Base-by-base conservation (phyloP, 2,797 vertebrate genomes). In the Lerista edwardsae region DNA sequence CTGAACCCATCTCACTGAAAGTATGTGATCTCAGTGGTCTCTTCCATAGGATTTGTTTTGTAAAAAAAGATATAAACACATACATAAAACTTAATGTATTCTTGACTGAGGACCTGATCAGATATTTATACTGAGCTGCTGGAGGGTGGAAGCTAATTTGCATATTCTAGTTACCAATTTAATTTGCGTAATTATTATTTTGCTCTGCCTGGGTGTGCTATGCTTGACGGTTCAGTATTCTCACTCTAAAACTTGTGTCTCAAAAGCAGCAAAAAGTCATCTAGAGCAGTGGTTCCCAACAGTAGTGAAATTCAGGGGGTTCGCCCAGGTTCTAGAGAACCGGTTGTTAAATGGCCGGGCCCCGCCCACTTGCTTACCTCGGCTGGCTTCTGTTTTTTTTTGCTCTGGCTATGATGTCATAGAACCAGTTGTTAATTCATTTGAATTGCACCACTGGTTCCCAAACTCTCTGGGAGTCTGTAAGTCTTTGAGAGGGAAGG, bases 181-280 rank as follows among this genome's bases (percentile, higher is more conserved):
- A 80, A 85, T 75, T 80, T 79, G 36, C 5, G 71, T 68, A 69
- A 85, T 75, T 75, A 68, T 68, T 59, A 62, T 68, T 85, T 85
- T 75, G 47, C 64, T 80, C 47, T 61, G 23, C 25, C 55, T 80
- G 36, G 29, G 64, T 68, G 29, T 57, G 71, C 36, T 67, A 51
- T 3, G 34, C 72, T 77, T 75, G 78, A 27, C 10, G 29, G 59
- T n/a, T 51, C 36, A 68, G 19, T 2, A 8, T 62, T 44, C n/a
- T 44, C 76, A 15, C 55, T 79, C 31, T 27, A 79, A 84, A 79
- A 51, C 12, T 51, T 39, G 21, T 84, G 67, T 25, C 77, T n/a
- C 2, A 74, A 55, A 55, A 2, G 36, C 39, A 14, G 29, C 19
- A 21, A 51, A 79, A 69, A 47, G n/a, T 6, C 4, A 7, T 31